Conservation (phyloP, 2,888 invertebrate genomes). For the Sympetrum striolatum region DNA sequence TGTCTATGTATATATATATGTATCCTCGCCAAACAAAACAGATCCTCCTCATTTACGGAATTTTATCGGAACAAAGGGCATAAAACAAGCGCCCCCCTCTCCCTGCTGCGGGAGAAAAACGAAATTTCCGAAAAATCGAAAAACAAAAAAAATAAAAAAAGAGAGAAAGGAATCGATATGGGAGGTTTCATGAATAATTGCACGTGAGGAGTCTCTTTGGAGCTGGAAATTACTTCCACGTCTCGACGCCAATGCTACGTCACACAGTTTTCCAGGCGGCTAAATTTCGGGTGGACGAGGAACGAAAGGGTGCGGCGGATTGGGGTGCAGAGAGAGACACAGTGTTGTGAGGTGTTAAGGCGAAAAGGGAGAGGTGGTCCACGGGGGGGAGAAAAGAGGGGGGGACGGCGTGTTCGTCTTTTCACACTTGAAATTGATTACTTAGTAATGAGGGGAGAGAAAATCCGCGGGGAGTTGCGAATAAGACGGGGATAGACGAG, state of each 20-base stretch:
- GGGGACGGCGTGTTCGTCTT: slow-evolving; percentile 15
- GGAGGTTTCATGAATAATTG: not conserved
- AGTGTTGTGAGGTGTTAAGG: slow-evolving; percentile 47
- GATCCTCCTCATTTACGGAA: no score
- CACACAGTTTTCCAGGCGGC: slow-evolving; percentile 25
- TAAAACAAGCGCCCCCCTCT: no score
- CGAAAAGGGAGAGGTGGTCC: slow-evolving; percentile 49
- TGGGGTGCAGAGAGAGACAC: slow-evolving; percentile 42
- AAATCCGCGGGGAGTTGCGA: not conserved
- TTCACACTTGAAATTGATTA: slow-evolving; percentile 8
- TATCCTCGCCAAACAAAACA: no score
- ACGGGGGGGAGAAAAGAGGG: slow-evolving; percentile 24
- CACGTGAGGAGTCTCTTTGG: not conserved
- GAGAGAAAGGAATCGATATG: not conserved
- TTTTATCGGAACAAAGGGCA: no score
- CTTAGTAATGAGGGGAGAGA: slow-evolving; percentile 7
- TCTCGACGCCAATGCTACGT: slow-evolving; percentile 19
- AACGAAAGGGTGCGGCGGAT: not conserved
- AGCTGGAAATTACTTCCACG: not conserved
- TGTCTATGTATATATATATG: no score
- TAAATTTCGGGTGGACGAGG: slow-evolving; percentile 15
- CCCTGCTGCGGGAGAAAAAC: not conserved
- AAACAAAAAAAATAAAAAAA: not conserved
- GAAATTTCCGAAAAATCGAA: not conserved
- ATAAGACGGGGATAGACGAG: not conserved